phyloP scores from a whole-genome alignment of 2,797 vertebrate genomes.

The Urocyon cinereoargenteus region DNA sequence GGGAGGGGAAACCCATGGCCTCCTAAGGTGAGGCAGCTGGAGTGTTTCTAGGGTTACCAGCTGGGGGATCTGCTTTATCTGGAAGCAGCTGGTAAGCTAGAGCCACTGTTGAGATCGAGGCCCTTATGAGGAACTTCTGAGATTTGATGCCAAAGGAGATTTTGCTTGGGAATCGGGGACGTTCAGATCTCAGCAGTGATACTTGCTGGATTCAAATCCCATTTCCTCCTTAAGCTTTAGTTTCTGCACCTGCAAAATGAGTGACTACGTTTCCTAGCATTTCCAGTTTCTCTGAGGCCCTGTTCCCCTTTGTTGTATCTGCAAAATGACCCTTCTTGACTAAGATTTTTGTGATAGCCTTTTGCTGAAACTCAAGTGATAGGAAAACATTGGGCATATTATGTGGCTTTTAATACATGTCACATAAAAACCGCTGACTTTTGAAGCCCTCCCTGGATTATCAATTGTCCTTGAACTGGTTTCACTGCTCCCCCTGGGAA shows the following conservation, averaged over 20 bases:
- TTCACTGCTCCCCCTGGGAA: background rate
- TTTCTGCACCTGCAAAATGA: background rate
- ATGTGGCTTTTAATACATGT: background rate
- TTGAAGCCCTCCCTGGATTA: background rate
- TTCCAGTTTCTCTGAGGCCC: background rate
- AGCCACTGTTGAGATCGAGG: background rate
- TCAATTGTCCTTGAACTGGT: background rate
- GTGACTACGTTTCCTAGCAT: background rate
- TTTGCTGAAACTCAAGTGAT: background rate
- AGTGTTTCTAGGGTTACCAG: background rate
- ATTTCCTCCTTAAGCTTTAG: background rate
- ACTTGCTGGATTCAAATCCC: background rate
- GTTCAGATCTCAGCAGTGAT: background rate
- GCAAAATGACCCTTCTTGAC: background rate
- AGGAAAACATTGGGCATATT: background rate
- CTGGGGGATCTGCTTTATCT: background rate
- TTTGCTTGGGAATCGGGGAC: background rate
- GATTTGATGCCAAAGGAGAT: background rate
- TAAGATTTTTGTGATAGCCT: background rate
- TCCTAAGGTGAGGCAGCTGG: background rate
- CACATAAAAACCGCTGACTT: background rate
- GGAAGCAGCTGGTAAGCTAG: background rate
- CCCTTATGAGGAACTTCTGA: background rate
- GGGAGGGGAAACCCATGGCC: fast-evolving
- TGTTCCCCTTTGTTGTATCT: background rate